Base-by-base conservation (phyloP, 1,140 invertebrate genomes). In the Zaprionus ornatus region DNA sequence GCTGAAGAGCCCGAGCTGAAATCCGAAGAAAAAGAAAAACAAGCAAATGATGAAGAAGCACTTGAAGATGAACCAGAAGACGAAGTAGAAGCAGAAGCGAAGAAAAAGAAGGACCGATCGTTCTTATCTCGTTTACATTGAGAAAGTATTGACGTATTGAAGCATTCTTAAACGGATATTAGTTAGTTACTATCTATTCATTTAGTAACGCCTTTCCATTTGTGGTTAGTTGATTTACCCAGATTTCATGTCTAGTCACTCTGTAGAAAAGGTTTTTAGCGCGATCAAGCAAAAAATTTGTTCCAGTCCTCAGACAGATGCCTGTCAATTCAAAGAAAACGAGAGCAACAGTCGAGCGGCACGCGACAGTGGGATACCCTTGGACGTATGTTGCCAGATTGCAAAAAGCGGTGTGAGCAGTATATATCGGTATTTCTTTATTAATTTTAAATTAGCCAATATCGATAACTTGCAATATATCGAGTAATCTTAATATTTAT, bases 51-150 rank as follows among this genome's bases (percentile, higher is more conserved):
- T 45, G 68, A 87, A 71, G 91, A 84, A 63, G 60, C 64, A 9
- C 66, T 40, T 4, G 84, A 93, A 60, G 77, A 93, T 93, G 68
- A 93, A 93, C 59, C 93, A 93, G 78, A 93, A 92, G 69, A 93
- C 93, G 68, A 93, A 93, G 81, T 93, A 92, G 56, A 81, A 92
- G 66, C 79, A 87, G 62, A 92, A 92, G 61, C 78, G n/a, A 90
- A 90, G 78, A 90, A 90, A 77, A 90, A 90, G 81, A 90, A 90
- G 29, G 29, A 32, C 9, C n/a, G n/a, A n/a, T n/a, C n/a, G n/a
- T 32, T 32, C 9, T 32, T 32, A 32, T 10, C 3, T 10, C 9
- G 2, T 10, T 32, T 3, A 32, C 9, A 10, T 3, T 32, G 29
- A 3, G 9, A 29, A 29, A 29, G 27, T 9, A 9, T 29, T 29